A percentile compares a stretch with the other conserved stretches of the same genome.
Conservation (phyloP, 2,888 invertebrate genomes). For the Helleia helle region DNA sequence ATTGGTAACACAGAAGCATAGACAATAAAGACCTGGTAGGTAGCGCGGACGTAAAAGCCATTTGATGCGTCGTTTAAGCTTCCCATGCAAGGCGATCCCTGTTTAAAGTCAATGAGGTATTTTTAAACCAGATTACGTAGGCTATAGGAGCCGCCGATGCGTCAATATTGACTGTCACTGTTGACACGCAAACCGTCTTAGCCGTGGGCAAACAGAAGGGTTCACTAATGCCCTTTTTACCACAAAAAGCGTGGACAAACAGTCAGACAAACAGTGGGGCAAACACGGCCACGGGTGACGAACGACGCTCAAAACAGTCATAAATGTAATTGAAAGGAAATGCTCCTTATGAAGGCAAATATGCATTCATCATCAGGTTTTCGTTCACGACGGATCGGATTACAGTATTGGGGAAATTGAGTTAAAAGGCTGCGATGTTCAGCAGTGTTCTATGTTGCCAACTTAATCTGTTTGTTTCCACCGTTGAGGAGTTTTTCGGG, state of each 20-base stretch:
- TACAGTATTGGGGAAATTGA: too few relatives aligned
- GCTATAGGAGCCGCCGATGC: constrained; percentile 57
- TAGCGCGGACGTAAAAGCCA: constrained; percentile 9
- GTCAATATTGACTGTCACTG: constrained; percentile 57
- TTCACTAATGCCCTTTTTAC: constrained; percentile 72
- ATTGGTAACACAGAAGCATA: not conserved
- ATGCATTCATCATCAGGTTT: too few relatives aligned
- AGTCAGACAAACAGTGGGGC: constrained; percentile 54
- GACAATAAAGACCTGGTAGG: not conserved
- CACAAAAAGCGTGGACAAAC: constrained; percentile 52
- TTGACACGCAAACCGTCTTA: constrained; percentile 72
- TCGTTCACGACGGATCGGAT: too few relatives aligned
- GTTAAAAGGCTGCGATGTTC: too few relatives aligned
- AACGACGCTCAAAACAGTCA: not conserved
- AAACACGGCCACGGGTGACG: constrained; percentile 31
- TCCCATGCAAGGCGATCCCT: constrained; percentile 33
- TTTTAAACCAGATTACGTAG: constrained; percentile 50
- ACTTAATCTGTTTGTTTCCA: too few relatives aligned
- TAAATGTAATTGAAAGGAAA: not conserved
- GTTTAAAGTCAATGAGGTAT: constrained; percentile 41
- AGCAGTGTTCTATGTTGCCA: too few relatives aligned
- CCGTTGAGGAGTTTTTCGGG: too few relatives aligned
- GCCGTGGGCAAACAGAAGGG: constrained; percentile 64
- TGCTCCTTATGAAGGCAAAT: not conserved
- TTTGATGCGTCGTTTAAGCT: constrained; percentile 29